Conservation (phyloP, 2,888 invertebrate genomes). For the Electrophaes corylata region DNA sequence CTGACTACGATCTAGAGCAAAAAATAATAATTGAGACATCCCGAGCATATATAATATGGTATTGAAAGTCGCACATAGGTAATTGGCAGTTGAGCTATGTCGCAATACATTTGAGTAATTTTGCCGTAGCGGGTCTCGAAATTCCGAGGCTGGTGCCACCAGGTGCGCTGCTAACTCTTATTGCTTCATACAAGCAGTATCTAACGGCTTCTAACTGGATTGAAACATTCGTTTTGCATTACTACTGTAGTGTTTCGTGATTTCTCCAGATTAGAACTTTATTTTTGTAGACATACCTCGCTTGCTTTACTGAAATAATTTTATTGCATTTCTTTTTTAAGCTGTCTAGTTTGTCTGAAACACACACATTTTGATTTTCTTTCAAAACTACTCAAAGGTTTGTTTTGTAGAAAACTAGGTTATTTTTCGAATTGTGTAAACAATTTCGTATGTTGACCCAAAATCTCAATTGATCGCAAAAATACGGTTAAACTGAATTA, state of each 20-base stretch:
- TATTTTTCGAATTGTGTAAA: neutral
- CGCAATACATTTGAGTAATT: conserved; percentile 57
- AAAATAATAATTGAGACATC: neutral
- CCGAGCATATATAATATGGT: neutral
- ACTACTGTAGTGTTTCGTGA: conserved; percentile 32
- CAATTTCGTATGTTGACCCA: conserved; percentile 5
- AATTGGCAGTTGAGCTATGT: conserved; percentile 45
- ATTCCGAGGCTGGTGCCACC: conserved; percentile 58
- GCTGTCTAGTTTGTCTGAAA: neutral
- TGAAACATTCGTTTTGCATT: conserved; percentile 37
- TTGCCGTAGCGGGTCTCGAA: conserved; percentile 58
- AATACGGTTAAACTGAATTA: conserved; percentile 12
- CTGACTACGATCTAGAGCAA: neutral
- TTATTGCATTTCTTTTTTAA: neutral
- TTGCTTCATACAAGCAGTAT: conserved; percentile 51
- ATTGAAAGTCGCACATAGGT: conserved; percentile 18
- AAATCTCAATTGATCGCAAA: neutral
- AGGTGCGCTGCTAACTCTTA: conserved; percentile 52
- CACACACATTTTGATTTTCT: conserved; percentile 2
- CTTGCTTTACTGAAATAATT: neutral
- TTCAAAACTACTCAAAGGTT: neutral
- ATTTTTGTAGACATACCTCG: neutral
- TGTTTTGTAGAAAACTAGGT: neutral
- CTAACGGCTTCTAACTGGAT: conserved; percentile 30
- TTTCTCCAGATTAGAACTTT: conserved; percentile 24